Evolutionary conservation across 2,113 vertebrate genomes (phyloP).

Genomic region (Malurus cyaneus): DNA sequence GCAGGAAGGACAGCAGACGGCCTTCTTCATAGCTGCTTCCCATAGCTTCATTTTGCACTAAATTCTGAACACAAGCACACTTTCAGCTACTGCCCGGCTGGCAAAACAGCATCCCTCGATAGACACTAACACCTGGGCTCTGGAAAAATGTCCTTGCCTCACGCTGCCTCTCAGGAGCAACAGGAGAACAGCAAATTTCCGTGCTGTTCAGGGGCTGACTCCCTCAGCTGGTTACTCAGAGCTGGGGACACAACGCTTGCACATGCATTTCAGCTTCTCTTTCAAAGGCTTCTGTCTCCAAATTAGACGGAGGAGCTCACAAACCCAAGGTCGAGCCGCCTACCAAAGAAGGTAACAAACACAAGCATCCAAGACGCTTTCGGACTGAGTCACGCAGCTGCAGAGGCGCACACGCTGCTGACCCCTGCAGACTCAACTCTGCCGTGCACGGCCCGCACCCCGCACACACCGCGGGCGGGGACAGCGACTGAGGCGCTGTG

Average conservation of each 20-base stretch:
- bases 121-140: not conserved
- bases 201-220: fast-evolving
- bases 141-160: fast-evolving
- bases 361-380: fast-evolving
- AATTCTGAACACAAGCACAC: not conserved
- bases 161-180: not conserved
- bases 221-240: fast-evolving
- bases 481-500: fast-evolving
- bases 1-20: not conserved
- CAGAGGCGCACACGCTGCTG: not conserved
- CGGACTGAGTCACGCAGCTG: fast-evolving
- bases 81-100: not conserved
- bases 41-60: not conserved
- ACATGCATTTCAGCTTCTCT: not conserved
- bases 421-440: not conserved
- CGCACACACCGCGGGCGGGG: fast-evolving
- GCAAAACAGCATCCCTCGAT: not conserved
- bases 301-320: not conserved
- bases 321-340: not conserved
- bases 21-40: not conserved
- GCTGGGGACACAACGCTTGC: not conserved
- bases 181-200: not conserved
- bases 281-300: not conserved
- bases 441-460: not conserved
- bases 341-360: not conserved